Conservation (phyloP, 2,797 vertebrate genomes). For the Lagorchestes hirsutus region DNA sequence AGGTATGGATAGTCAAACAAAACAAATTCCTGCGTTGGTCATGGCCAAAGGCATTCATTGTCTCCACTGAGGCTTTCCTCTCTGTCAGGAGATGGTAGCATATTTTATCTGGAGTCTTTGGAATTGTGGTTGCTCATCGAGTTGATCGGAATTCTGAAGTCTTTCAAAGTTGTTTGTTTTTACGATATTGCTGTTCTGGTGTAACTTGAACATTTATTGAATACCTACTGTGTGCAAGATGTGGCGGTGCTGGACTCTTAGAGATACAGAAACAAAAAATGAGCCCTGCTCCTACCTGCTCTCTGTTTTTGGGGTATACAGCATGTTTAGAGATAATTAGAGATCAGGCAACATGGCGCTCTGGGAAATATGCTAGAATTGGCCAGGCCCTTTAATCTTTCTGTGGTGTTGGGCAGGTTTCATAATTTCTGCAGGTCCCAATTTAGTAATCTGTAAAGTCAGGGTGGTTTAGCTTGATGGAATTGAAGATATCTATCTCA, state of each 20-base stretch:
- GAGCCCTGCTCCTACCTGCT: background rate
- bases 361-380: background rate
- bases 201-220: background rate
- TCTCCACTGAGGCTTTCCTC: background rate
- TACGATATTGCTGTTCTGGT: background rate
- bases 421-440: background rate
- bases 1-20: background rate
- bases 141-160: background rate
- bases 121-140: background rate
- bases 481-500: background rate
- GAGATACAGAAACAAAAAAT: background rate
- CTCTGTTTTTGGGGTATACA: background rate
- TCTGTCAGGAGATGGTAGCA: background rate
- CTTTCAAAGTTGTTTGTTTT: background rate
- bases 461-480: background rate
- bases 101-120: background rate
- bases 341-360: background rate
- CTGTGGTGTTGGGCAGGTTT: background rate
- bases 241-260: background rate
- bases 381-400: background rate
- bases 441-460: background rate
- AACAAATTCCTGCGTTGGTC: background rate
- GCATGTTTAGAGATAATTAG: background rate
- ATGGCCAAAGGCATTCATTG: background rate
- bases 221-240: background rate